Evolutionary conservation across 2,888 invertebrate species (phyloP), one percentile per base, ranked within the genome.

Genomic region (Hybos culiciformis): DNA sequence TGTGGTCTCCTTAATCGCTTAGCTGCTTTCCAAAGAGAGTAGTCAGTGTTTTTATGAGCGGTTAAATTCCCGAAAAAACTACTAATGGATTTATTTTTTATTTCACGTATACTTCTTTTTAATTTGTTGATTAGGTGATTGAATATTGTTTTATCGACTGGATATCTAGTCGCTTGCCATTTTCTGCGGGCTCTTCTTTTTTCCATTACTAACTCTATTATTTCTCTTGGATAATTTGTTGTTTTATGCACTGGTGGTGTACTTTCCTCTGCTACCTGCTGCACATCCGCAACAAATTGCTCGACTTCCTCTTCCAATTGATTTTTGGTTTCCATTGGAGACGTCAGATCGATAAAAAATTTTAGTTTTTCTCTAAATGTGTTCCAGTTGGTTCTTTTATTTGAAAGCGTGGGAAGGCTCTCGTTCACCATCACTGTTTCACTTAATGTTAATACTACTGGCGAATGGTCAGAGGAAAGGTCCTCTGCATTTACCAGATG

Each of bases 391-490:
- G 36, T 36, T 18, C 17, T 2, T 36, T 18, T 36, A 20, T 36
- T 36, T 5, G 36, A 11, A 14, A 33, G 3, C 33, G n/a, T n/a
- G n/a, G n/a, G n/a, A n/a, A n/a, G n/a, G n/a, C n/a, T n/a, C 11
- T 33, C 15, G 11, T 9, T 33, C 15, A 3, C 7, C 12, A 3
- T 6, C 9, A 12, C 7, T 12, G 3, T 26, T 26, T 26, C 26
- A 12, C 26, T 26, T 12, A 26, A 26, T 7, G 26, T 26, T 5
- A 26, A 12, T 26, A 26, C 12, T 12, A 26, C 26, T 6, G 42
- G 26, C 2, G 37, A 26, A n/a, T 42, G 37, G n/a, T 37, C 42
- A 11, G 42, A 42, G n/a, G 18, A 37, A 19, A 37, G 18, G 2
- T 42, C 42, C 8, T 37, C n/a, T 12, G 11, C n/a, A 8, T 21